phyloP scores from a whole-genome alignment of 2,888 invertebrate species.

The Pammene fasciana region DNA sequence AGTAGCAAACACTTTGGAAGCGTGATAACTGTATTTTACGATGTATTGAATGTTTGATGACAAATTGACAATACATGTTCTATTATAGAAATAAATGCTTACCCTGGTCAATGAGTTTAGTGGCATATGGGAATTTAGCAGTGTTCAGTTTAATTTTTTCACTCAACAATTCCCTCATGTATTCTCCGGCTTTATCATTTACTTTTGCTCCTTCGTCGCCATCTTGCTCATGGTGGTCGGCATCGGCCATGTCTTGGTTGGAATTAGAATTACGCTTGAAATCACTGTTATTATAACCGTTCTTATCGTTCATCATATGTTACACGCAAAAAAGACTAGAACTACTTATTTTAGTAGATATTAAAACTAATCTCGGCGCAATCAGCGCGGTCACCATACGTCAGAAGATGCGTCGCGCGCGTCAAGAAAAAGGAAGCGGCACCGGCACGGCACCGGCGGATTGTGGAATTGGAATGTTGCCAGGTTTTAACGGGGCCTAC shows the following conservation, averaged over 20 bases:
- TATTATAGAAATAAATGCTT: slow-evolving; percentile 44
- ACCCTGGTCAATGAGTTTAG: slow-evolving; percentile 90
- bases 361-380: slow-evolving; percentile 21
- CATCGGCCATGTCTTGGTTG: slow-evolving; percentile 55
- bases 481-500: background rate
- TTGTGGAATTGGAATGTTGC: no score
- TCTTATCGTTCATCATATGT: slow-evolving; percentile 65
- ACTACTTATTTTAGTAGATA: slow-evolving; percentile 12
- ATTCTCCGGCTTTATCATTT: slow-evolving; percentile 90
- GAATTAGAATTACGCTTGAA: slow-evolving; percentile 77
- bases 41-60: slow-evolving; percentile 1
- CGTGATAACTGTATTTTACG: background rate
- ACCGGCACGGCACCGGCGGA: no score
- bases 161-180: slow-evolving; percentile 88
- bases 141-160: slow-evolving; percentile 87
- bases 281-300: slow-evolving; percentile 76
- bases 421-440: slow-evolving; percentile 9
- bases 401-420: slow-evolving; percentile 31
- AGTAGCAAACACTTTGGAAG: background rate
- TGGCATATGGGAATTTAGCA: slow-evolving; percentile 87
- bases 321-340: background rate
- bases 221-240: slow-evolving; percentile 72
- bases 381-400: slow-evolving; percentile 8
- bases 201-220: slow-evolving; percentile 83
- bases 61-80: background rate